Evolutionary conservation across 2,113 vertebrate species (phyloP).

Genomic region (Alexandromys fortis): DNA sequence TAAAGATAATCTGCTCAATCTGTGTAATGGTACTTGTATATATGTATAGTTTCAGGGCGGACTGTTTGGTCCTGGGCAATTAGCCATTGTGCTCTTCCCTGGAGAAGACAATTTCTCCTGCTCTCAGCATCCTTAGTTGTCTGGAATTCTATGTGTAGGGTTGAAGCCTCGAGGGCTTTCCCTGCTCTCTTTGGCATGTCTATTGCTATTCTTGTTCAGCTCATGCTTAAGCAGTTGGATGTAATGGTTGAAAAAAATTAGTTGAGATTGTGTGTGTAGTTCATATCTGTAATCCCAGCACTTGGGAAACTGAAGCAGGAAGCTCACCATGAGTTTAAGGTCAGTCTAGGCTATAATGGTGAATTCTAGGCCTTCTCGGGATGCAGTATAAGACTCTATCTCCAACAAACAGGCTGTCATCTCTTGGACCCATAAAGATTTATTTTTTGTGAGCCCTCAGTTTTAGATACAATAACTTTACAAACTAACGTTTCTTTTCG

Average conservation of each 20-base stretch:
- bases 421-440: not conserved
- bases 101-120: not conserved
- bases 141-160: not conserved
- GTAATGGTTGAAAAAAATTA: not conserved
- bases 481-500: not conserved
- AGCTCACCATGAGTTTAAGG: not conserved
- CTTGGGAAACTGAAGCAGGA: not conserved
- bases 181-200: not conserved
- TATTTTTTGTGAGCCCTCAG: not conserved
- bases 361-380: not conserved
- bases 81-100: not conserved
- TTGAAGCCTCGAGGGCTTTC: not conserved
- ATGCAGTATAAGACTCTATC: not conserved
- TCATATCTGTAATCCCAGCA: not conserved
- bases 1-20: not conserved
- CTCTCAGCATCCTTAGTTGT: not conserved
- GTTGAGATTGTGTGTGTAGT: not conserved
- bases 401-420: not conserved
- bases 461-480: constrained; percentile 38
- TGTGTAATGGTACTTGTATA: not conserved
- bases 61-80: not conserved
- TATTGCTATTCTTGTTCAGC: not conserved
- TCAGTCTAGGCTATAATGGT: not conserved
- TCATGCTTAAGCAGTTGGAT: not conserved
- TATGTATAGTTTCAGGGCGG: not conserved